Conservation (phyloP, 1,140 invertebrate genomes). For the Dendroctonus valens region DNA sequence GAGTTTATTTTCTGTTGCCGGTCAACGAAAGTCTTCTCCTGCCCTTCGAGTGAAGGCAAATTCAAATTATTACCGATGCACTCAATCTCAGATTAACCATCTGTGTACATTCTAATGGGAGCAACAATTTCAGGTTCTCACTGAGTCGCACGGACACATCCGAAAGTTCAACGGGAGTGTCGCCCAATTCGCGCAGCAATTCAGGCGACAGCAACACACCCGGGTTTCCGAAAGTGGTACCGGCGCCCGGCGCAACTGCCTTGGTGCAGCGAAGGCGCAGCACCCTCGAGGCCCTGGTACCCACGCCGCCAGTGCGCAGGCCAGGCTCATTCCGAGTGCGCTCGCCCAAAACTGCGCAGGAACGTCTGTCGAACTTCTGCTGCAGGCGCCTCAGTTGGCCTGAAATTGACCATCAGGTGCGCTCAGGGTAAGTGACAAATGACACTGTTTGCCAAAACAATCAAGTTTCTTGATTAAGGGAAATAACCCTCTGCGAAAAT, state of each 20-base stretch:
- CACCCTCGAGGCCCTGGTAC: conserved; percentile 62
- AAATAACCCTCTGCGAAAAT: too few relatives aligned
- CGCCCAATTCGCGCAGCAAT: conserved; percentile 42
- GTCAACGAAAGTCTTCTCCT: too few relatives aligned
- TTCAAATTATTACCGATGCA: too few relatives aligned
- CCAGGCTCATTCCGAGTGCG: conserved; percentile 61
- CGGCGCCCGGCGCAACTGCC: conserved; percentile 61
- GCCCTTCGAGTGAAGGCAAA: too few relatives aligned
- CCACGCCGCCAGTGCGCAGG: conserved; percentile 53
- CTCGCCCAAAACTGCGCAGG: conserved; percentile 56
- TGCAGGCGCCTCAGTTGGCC: conserved; percentile 75
- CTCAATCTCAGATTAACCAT: too few relatives aligned
- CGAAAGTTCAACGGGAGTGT: conserved; percentile 33
- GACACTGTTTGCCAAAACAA: too few relatives aligned
- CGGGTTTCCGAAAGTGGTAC: conserved; percentile 63
- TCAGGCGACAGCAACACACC: conserved; percentile 48
- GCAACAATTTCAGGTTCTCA: conserved; percentile 42
- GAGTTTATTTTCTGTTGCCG: conserved; percentile 23
- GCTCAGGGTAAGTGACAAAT: conserved; percentile 67
- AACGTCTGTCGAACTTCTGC: conserved; percentile 68
- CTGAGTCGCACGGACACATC: conserved; percentile 42
- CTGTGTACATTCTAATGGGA: too few relatives aligned
- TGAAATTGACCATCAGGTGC: conserved; percentile 75
- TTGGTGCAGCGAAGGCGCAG: conserved; percentile 55
- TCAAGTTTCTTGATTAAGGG: too few relatives aligned